Conservation (phyloP, 2,113 vertebrate genomes). For the Actinemys pallida region DNA sequence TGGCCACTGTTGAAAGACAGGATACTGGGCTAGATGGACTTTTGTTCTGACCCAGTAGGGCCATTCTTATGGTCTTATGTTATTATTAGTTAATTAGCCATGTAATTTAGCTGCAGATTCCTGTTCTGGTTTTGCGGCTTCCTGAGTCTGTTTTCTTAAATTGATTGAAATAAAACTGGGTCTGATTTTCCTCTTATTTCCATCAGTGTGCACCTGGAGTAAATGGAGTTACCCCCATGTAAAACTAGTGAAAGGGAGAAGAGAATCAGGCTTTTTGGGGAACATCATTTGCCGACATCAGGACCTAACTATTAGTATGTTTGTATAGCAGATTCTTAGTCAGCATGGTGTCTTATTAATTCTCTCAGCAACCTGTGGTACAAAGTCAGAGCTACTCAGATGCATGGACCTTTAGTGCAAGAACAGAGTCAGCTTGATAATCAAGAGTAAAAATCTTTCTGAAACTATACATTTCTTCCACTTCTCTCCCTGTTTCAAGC, state of each 20-base stretch:
- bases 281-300: slow-evolving; percentile 3
- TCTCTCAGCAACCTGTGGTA: background rate
- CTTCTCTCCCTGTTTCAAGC: background rate
- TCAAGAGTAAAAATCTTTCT: background rate
- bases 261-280: background rate
- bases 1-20: too few species aligned
- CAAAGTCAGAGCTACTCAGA: background rate
- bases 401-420: background rate
- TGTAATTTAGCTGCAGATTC: background rate
- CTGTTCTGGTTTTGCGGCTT: background rate
- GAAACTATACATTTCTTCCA: background rate
- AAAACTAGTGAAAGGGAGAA: background rate
- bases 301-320: background rate
- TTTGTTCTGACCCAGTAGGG: too few species aligned
- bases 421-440: background rate
- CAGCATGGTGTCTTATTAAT: background rate
- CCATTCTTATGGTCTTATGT: too few species aligned
- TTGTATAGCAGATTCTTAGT: slow-evolving; percentile 7
- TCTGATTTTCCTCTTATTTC: background rate
- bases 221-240: background rate
- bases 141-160: background rate
- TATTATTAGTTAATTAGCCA: background rate
- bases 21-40: too few species aligned
- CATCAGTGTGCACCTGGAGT: accelerated
- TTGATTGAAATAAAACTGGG: background rate